Percentiles rank a stretch among this genome's conserved stretches.
phyloP scores from a whole-genome alignment of 2,113 vertebrate species.

The Grus americana region DNA sequence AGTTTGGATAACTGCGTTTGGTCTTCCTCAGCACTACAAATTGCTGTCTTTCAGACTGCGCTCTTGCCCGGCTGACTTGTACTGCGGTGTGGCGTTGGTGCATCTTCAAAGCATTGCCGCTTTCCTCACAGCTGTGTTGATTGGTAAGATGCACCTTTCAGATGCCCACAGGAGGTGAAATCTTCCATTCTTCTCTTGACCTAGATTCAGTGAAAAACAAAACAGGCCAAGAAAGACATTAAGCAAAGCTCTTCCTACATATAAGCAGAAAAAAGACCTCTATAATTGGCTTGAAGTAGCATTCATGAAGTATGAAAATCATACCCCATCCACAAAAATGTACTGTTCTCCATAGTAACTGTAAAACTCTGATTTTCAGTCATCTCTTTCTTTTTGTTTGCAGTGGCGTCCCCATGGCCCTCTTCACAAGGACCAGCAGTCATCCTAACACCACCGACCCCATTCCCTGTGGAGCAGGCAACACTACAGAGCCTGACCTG shows the following conservation, averaged over 20 bases:
- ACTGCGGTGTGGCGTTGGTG: neutral
- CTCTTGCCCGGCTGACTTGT: neutral
- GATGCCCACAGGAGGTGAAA: neutral
- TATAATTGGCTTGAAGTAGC: neutral
- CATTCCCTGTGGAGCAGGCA: slow-evolving; percentile 65
- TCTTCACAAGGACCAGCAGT: slow-evolving; percentile 75
- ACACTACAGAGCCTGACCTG: slow-evolving; percentile 62
- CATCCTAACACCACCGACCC: slow-evolving; percentile 77
- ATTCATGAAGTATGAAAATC: neutral
- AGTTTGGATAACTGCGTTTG: neutral
- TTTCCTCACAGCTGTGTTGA: neutral
- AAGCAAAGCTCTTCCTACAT: neutral
- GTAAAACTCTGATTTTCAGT: neutral
- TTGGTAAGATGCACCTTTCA: neutral
- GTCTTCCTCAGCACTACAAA: neutral
- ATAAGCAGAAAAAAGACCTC: neutral
- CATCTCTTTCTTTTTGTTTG: neutral
- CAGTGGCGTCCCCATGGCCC: slow-evolving; percentile 72
- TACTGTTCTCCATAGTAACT: neutral
- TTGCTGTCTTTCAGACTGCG: neutral
- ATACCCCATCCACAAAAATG: neutral
- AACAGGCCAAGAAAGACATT: neutral
- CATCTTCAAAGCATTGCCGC: neutral
- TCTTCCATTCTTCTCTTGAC: neutral
- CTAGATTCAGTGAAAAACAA: neutral